Percentiles rank a stretch among this genome's conserved stretches.
Evolutionary conservation across 2,113 vertebrate species (phyloP).

Genomic region (Siniperca chuatsi): DNA sequence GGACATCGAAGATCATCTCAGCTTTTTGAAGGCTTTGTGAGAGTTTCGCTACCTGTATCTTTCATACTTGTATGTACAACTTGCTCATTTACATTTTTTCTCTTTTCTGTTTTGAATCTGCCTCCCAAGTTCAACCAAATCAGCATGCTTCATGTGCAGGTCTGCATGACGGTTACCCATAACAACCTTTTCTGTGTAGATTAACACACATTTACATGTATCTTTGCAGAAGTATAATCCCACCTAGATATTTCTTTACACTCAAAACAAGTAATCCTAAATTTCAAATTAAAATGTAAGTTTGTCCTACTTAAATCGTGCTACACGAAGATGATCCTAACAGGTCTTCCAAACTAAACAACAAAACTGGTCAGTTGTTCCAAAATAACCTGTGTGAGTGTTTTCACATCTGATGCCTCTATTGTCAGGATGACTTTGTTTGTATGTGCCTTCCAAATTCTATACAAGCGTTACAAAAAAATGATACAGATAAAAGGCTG

Average conservation of each 20-base stretch:
- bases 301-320: not conserved
- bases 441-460: no score
- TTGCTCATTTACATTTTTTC: not conserved
- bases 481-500: no score
- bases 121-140: not conserved
- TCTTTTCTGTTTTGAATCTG: not conserved
- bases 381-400: not conserved
- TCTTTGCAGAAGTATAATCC: not conserved
- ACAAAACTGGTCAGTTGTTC: not conserved
- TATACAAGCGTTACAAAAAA: no score
- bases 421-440: not conserved
- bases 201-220: not conserved
- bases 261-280: not conserved
- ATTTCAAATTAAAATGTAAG: no score
- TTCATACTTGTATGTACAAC: not conserved
- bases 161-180: not conserved
- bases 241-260: not conserved
- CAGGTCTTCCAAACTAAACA: not conserved
- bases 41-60: not conserved
- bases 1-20: not conserved
- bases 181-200: not conserved
- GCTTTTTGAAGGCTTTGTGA: not conserved
- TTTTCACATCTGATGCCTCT: no score
- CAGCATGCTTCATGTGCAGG: not conserved
- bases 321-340: no score